Base-by-base conservation (phyloP, 1,140 invertebrate species). In the Eupristina koningsbergeri region DNA sequence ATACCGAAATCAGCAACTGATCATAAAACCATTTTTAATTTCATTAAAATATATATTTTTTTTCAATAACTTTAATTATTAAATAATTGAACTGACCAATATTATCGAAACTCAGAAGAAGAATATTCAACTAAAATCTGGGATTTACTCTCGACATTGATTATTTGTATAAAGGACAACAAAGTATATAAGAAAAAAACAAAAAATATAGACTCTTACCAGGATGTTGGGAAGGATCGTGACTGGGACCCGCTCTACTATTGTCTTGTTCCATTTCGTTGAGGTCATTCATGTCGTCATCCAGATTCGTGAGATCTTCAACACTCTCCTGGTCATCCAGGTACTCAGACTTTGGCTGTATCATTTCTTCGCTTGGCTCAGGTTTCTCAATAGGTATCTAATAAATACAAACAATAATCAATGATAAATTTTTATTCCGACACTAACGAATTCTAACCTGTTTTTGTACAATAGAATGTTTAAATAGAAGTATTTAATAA, bases 301-400 rank as follows among this genome's bases (percentile, higher is more conserved):
- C 96, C 83, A 96, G 92, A 85, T 96, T 96, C 91, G 96, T 93
- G 91, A 97, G 96, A 92, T 97, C 96, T 87, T 96, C 96, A 89
- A 95, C 95, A 89, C 96, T 96, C 87, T 96, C 95, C 82, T 95
- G 94, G 85, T 96, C 95, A 87, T 96, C 95, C 86, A 95, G 92
- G 91, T 95, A 96, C 93, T 96, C 95, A 93, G 94, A 94, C 93
- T 96, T 96, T 91, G 95, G 95, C 93, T 96, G 95, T 87, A 96
- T 93, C 89, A 95, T 89, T 86, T 88, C 92, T 88, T 93, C 92
- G 69, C 87, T 93, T 87, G 91, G 91, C 86, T 93, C 91, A 69
- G 91, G 90, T 86, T 93, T 93, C 88, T 93, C 92, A 5, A 92
- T 84, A 81, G 91, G 90, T 86, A 93, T 87, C 92, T 93, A 50